A percentile compares a stretch with the other conserved stretches of the same genome.
Evolutionary conservation across 2,797 vertebrate genomes (phyloP).

Genomic region (Aratinga solstitialis): DNA sequence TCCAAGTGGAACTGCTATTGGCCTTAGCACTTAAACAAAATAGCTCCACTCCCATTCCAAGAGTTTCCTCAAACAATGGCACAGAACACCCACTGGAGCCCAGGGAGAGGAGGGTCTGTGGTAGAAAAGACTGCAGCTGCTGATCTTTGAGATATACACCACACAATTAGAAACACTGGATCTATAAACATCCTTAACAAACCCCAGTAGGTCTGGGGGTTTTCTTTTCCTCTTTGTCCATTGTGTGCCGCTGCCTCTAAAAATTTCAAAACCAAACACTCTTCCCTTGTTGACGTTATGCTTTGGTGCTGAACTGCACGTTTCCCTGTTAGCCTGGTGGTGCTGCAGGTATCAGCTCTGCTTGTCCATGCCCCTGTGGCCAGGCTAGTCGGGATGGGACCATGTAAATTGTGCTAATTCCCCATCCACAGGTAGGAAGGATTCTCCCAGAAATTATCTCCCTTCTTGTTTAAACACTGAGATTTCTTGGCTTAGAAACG

Average conservation of each 20-base stretch:
- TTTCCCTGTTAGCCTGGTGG: not conserved
- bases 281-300: not conserved
- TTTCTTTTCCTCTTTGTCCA: not conserved
- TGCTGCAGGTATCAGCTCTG: not conserved
- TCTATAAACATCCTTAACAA: conserved; percentile 27
- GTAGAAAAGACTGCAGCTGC: not conserved
- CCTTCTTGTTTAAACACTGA: not conserved
- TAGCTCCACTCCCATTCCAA: not conserved
- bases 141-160: conserved; percentile 28
- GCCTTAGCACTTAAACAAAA: not conserved
- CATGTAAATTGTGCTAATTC: fast-evolving
- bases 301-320: not conserved
- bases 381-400: not conserved
- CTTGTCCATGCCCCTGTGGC: not conserved
- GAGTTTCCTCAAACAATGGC: conserved; percentile 40
- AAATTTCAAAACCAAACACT: not conserved
- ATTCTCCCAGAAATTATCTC: not conserved
- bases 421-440: not conserved
- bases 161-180: not conserved
- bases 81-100: not conserved
- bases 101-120: not conserved
- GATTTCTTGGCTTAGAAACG: not conserved
- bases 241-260: not conserved
- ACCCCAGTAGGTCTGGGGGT: not conserved
- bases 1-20: not conserved